Evolutionary conservation across 2,113 vertebrate genomes (phyloP).

Genomic region (Xiphophorus maculatus): DNA sequence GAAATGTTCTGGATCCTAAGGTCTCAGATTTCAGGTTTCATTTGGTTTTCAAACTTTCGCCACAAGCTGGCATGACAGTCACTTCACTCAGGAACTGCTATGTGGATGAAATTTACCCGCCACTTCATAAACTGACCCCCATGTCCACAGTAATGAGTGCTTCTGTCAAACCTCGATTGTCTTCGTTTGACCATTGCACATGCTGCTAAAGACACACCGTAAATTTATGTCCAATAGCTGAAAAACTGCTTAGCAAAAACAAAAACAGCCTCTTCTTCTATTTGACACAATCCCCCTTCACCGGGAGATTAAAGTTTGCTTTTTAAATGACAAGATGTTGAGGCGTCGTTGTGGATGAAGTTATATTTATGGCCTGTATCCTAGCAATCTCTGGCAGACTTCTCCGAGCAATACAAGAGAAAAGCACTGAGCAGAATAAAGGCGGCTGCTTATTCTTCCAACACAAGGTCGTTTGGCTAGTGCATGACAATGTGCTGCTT

Average conservation of each 20-base stretch:
- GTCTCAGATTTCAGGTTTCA: too few species aligned
- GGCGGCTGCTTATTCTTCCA: slow-evolving; percentile 41
- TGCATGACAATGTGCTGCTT: slow-evolving; percentile 48
- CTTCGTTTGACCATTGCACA: slow-evolving; percentile 43
- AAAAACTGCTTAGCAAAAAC: slow-evolving; percentile 32
- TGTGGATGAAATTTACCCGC: too few species aligned
- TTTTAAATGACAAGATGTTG: slow-evolving; percentile 57
- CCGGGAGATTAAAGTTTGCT: slow-evolving; percentile 37
- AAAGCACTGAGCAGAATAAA: slow-evolving; percentile 42
- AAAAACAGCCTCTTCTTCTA: slow-evolving; percentile 42
- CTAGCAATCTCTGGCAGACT: slow-evolving; percentile 48
- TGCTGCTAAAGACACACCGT: slow-evolving; percentile 36
- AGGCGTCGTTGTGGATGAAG: slow-evolving; percentile 56
- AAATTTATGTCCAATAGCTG: slow-evolving; percentile 34
- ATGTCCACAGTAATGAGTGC: too few species aligned
- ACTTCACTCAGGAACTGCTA: background rate
- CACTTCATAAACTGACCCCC: too few species aligned
- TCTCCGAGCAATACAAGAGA: slow-evolving; percentile 32
- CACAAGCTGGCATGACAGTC: background rate
- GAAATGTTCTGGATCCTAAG: too few species aligned
- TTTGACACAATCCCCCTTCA: slow-evolving; percentile 32
- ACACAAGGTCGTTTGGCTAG: slow-evolving; percentile 55
- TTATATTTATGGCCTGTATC: slow-evolving; percentile 67
- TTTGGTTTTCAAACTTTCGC: background rate
- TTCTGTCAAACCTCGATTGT: slow-evolving; percentile 5